Evolutionary conservation across 2,888 invertebrate species (phyloP), one percentile per base, ranked within the genome.

Genomic region (Drosophila mayaguana): DNA sequence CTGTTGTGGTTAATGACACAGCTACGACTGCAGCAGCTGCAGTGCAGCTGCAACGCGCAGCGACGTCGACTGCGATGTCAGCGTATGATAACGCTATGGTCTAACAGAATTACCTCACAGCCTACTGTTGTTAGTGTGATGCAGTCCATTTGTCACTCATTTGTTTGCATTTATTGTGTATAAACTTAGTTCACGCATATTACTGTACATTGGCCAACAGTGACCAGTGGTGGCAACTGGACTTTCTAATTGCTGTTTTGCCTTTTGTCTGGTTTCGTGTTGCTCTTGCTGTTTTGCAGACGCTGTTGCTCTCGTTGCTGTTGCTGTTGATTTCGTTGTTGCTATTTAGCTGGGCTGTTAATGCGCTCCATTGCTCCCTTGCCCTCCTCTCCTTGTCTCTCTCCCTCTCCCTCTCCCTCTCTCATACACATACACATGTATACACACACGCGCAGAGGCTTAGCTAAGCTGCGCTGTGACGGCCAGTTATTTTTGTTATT

Each of bases 211-310:
- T 69, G 68, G 45, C 67, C 79, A 75, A 72, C 61, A 65, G 75
- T 65, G 75, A 55, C 61, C 64, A 34, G 38, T 59, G 43, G 50
- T 53, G 50, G 45, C 56, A 73, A 70, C 67, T 78, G 65, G 72
- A 88, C 86, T 86, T 86, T 86, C 89, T 86, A 86, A 88, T 86
- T 78, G 84, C 63, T 75, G 63, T 72, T 75, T 78, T 71, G 67
- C 60, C 66, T 78, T 69, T 83, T 67, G 72, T 80, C 28, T 62
- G 67, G 38, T 61, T 72, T 54, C 60, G 61, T 54, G 38, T 54
- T 40, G 38, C 56, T 56, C 51, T 74, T 64, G 70, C 56, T 59
- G 71, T 57, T 73, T 74, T 72, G 59, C 78, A 78, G 78, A 77
- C 77, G 77, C 53, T 22, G 60, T 71, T 55, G 50, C 50, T 59